Evolutionary conservation across 2,888 invertebrate species (phyloP), one percentile per base, ranked within the genome.

Genomic region (Callimorpha dominula): DNA sequence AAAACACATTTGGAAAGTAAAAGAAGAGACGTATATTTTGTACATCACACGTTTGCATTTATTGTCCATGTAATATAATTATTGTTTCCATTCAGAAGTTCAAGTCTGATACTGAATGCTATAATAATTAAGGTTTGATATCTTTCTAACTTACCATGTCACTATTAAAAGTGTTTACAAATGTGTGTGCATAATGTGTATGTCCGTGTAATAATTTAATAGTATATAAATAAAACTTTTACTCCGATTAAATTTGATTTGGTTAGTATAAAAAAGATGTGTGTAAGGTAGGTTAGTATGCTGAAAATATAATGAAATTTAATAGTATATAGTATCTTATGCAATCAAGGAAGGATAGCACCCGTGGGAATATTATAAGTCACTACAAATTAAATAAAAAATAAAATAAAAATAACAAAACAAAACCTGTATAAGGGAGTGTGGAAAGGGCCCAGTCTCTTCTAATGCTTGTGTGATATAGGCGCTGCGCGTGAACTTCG

Each of bases 401-500:
- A 86, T 65, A 82, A 88, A 89, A 85, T 84, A 84, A 87, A 88
- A 77, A 75, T 8, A 76, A 81, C 62, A 82, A 87, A 92, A 89
- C 82, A 82, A 95, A 96, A 98, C 98, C 97, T 98, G 97, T 92
- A 97, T 97, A 76, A 98, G 96, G 88, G 93, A 92, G 87, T 96
- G 96, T 75, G 97, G 98, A 90, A 97, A 97, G 80, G 97, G 97
- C 86, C 97, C 97, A 86, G 97, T 96, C 93, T 98, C 98, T 93
- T 98, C 98, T 80, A 97, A 96, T 84, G 98, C 97, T 80, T 97
- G 96, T 68, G 97, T 97, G 89, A 97, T 93, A 96, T 98, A 98
- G 73, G 96, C 92, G 82, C 97, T 96, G 89, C 97, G 96, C 80
- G 97, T 96, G 94, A 98, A 98, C 85, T 96, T 96, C 50, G 99